phyloP scores from a whole-genome alignment of 2,797 vertebrate genomes.

The Microctenopoma stevenorrisi region DNA sequence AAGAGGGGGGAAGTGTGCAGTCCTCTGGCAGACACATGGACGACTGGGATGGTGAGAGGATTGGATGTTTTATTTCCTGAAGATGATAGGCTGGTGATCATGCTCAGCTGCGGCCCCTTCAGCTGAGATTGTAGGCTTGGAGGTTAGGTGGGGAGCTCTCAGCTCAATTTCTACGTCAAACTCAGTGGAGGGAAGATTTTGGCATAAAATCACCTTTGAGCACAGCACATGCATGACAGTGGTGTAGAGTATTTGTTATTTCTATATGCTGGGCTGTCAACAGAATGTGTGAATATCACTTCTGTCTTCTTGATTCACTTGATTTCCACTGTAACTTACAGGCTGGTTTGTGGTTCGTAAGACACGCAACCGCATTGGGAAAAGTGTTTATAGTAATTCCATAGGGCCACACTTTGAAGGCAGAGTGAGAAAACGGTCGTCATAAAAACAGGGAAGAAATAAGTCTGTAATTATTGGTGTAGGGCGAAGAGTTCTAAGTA shows the following conservation, averaged over 20 bases:
- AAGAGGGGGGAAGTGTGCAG: slow-evolving; percentile 7
- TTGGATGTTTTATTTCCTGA: slow-evolving; percentile 37
- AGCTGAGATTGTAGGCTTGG: slow-evolving; percentile 10
- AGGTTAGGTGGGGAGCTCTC: slow-evolving; percentile 10
- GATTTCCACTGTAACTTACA: not conserved
- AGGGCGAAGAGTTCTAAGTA: not conserved
- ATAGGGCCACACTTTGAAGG: not conserved
- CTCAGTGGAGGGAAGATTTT: slow-evolving; percentile 4
- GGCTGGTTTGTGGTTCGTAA: not conserved
- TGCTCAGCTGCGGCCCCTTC: slow-evolving; percentile 42
- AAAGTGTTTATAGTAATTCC: not conserved
- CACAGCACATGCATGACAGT: not conserved
- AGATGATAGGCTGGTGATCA: slow-evolving; percentile 52
- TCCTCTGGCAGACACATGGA: slow-evolving; percentile 40
- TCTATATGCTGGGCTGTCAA: not conserved
- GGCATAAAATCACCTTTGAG: not conserved
- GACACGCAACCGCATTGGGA: not conserved
- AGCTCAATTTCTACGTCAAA: slow-evolving; percentile 5
- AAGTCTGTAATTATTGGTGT: not conserved
- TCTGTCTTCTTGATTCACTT: not conserved
- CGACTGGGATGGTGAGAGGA: slow-evolving; percentile 7
- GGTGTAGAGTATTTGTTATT: not conserved
- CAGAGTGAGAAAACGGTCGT: not conserved
- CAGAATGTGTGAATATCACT: not conserved
- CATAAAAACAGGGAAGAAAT: not conserved